Percentiles rank a stretch among this genome's conserved stretches.
Evolutionary conservation across 2,888 invertebrate genomes (phyloP).

Genomic region (Scaptomyza reducta): DNA sequence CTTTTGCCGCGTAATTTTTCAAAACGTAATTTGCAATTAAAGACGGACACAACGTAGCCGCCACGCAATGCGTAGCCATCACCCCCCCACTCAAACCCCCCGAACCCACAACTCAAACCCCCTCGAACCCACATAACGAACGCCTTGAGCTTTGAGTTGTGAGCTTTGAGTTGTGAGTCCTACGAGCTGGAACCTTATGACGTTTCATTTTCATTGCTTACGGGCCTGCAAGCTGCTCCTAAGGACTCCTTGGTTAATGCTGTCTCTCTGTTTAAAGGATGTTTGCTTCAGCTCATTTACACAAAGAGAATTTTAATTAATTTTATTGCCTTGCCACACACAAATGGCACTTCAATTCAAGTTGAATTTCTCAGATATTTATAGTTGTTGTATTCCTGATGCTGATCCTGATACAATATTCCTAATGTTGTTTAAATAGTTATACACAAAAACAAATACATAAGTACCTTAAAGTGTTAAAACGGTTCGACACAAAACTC

Average conservation of each 20-base stretch:
- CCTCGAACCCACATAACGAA: conserved; percentile 10
- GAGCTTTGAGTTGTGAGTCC: conserved; percentile 24
- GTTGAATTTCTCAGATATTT: not conserved
- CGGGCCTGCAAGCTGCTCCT: conserved; percentile 47
- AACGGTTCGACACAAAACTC: conserved; percentile 1
- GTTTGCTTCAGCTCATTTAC: conserved; percentile 81
- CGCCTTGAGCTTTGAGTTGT: conserved; percentile 50
- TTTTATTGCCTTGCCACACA: conserved; percentile 59
- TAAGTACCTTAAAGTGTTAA: conserved; percentile 28
- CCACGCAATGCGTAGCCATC: conserved; percentile 51
- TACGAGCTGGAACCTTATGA: conserved; percentile 54
- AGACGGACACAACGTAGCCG: conserved; percentile 53
- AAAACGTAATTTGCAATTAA: conserved; percentile 82
- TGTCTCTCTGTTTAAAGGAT: conserved; percentile 67
- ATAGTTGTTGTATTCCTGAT: too few species aligned
- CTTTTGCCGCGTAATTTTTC: conserved; percentile 76
- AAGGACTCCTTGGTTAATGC: conserved; percentile 15
- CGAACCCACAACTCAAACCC: too few species aligned
- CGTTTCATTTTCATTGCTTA: conserved; percentile 64
- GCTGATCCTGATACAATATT: too few species aligned
- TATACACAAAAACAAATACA: not conserved
- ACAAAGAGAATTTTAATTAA: conserved; percentile 75
- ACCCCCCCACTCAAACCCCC: conserved; percentile 8
- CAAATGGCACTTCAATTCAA: conserved; percentile 3
- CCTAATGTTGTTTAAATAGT: not conserved